These are phyloP conservation scores for Dugesia japonica DNA, from an alignment of 2,888 invertebrate genomes.

Conservation along the genomic window DNA sequence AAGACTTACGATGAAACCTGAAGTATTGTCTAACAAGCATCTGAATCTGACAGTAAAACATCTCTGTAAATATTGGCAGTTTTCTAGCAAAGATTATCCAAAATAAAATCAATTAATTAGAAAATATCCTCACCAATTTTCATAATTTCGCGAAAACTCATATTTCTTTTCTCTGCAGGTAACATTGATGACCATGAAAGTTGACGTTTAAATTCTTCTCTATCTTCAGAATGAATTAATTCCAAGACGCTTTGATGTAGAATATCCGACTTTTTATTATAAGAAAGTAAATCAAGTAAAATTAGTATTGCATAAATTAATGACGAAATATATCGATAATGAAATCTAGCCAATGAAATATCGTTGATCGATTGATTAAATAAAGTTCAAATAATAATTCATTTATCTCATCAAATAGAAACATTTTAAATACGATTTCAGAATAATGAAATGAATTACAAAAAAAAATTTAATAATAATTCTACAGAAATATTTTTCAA, in stretches of 20 bases:
- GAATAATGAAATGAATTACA: background rate
- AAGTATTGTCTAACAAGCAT: slow-evolving; percentile 93
- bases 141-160: slow-evolving; percentile 71
- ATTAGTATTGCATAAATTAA: too few relatives aligned
- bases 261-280: slow-evolving; percentile 99
- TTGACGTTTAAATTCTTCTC: slow-evolving; percentile 86
- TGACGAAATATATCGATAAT: too few relatives aligned
- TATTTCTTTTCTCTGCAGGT: slow-evolving; percentile 42
- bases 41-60: slow-evolving; percentile 96
- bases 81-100: slow-evolving; percentile 29
- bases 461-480: too few relatives aligned
- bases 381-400: too few relatives aligned
- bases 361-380: too few relatives aligned
- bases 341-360: too few relatives aligned
- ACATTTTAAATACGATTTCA: too few relatives aligned
- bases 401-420: too few relatives aligned
- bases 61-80: slow-evolving; percentile 63
- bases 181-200: slow-evolving; percentile 50
- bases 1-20: slow-evolving; percentile 87
- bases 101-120: too few relatives aligned
- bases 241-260: slow-evolving; percentile 98
- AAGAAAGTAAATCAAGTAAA: too few relatives aligned
- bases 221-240: slow-evolving; percentile 90
- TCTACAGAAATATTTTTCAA: too few relatives aligned
- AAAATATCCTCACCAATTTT: too few relatives aligned